These are phyloP conservation scores for Tethea ocularis DNA, from an alignment of 2,888 invertebrate genomes.

Conservation along the genomic window DNA sequence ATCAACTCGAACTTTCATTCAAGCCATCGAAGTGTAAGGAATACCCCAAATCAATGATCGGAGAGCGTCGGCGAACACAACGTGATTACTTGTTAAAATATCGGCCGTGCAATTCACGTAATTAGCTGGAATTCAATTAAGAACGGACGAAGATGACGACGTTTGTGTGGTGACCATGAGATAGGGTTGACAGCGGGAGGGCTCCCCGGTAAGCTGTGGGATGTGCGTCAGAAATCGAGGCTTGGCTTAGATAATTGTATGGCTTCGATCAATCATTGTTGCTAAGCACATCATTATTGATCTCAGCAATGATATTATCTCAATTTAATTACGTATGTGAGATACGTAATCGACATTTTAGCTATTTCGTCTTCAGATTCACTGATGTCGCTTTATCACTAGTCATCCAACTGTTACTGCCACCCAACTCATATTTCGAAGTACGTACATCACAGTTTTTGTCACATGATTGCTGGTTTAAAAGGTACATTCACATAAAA, in stretches of 20 bases:
- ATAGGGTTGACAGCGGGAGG: conserved; percentile 18
- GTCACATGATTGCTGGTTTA: not conserved
- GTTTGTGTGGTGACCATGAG: conserved; percentile 14
- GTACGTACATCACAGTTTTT: too few relatives aligned
- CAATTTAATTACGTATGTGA: too few relatives aligned
- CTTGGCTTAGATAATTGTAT: too few relatives aligned
- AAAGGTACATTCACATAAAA: not conserved
- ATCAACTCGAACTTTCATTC: not conserved
- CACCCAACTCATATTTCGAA: too few relatives aligned
- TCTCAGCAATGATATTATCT: too few relatives aligned
- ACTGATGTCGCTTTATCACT: too few relatives aligned
- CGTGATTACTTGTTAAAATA: conserved; percentile 36
- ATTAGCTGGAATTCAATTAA: conserved; percentile 50
- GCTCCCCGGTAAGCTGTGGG: conserved; percentile 1
- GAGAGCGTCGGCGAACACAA: conserved; percentile 17
- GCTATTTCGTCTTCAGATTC: too few relatives aligned
- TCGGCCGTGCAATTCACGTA: conserved; percentile 33
- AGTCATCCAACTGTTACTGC: too few relatives aligned
- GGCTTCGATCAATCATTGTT: too few relatives aligned
- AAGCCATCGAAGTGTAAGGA: not conserved
- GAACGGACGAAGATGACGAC: conserved; percentile 23
- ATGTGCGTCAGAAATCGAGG: not conserved
- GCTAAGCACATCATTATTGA: too few relatives aligned
- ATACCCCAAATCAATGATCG: not conserved
- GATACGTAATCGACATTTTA: too few relatives aligned